phyloP scores from a whole-genome alignment of 2,797 vertebrate species.

The Coreius guichenoti region DNA sequence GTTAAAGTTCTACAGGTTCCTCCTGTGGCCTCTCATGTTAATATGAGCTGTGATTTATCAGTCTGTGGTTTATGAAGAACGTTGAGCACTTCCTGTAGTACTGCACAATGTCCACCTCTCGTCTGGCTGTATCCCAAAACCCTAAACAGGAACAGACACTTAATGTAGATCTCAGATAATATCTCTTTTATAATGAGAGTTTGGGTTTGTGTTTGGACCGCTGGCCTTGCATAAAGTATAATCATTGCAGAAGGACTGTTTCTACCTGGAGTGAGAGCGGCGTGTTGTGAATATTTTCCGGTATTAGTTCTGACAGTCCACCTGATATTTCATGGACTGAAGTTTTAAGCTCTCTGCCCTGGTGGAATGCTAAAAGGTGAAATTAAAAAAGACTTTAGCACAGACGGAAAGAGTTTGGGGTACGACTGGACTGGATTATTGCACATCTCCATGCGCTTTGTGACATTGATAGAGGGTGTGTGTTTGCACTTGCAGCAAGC shows the following conservation, averaged over 20 bases:
- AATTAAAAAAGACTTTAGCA: constrained; percentile 61
- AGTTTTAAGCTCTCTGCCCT: constrained; percentile 55
- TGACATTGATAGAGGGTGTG: background rate
- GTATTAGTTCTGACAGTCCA: constrained; percentile 60
- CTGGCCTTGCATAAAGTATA: background rate
- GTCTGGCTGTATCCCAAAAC: background rate
- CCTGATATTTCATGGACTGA: constrained; percentile 14
- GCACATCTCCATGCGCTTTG: background rate
- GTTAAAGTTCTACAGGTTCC: background rate
- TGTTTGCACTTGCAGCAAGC: constrained; percentile 77
- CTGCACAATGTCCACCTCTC: background rate
- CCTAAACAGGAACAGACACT: background rate
- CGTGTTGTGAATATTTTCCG: constrained; percentile 41
- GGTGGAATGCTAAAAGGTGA: constrained; percentile 58
- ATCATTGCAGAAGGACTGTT: background rate
- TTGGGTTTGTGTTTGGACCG: background rate
- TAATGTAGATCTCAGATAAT: constrained; percentile 2
- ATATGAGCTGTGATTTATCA: constrained; percentile 27
- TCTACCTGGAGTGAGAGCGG: constrained; percentile 3
- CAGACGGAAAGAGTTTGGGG: background rate
- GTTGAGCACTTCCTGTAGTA: background rate
- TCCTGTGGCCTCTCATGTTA: background rate
- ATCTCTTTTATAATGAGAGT: constrained; percentile 10
- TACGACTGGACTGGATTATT: background rate
- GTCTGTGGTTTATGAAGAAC: constrained; percentile 17